Conservation (phyloP, 2,113 vertebrate genomes). For the Apodemus sylvaticus region DNA sequence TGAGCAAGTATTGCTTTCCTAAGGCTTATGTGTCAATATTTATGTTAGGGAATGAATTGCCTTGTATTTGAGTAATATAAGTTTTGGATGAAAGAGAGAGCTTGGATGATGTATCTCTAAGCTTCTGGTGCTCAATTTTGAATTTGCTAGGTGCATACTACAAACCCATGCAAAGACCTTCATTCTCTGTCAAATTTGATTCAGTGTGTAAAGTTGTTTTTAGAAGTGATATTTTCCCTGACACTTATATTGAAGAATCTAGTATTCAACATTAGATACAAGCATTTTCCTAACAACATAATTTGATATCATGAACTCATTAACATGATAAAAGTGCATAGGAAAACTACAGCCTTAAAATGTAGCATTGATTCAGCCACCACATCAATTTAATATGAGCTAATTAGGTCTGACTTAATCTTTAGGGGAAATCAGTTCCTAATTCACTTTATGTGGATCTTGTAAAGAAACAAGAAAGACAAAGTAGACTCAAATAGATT, state of each 20-base stretch:
- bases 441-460: constrained; percentile 40
- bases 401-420: constrained; percentile 66
- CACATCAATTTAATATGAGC: constrained; percentile 67
- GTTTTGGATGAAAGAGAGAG: not conserved
- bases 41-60: constrained; percentile 12
- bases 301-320: constrained; percentile 42
- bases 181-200: constrained; percentile 43
- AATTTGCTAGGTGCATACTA: not conserved
- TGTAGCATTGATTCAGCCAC: constrained; percentile 59
- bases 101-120: not conserved
- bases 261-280: constrained; percentile 59
- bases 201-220: constrained; percentile 44
- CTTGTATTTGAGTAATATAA: constrained; percentile 27
- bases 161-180: constrained; percentile 21
- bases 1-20: constrained; percentile 2
- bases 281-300: constrained; percentile 41
- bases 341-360: constrained; percentile 68
- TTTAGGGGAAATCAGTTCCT: constrained; percentile 45
- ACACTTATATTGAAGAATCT: constrained; percentile 35
- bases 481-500: constrained; percentile 73
- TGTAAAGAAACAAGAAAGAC: constrained; percentile 58
- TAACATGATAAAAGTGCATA: constrained; percentile 65
- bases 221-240: constrained; percentile 39
- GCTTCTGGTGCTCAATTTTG: not conserved
- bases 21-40: constrained; percentile 33